Evolutionary conservation across 2,888 invertebrate genomes (phyloP).

Genomic region (Philaethria dido): DNA sequence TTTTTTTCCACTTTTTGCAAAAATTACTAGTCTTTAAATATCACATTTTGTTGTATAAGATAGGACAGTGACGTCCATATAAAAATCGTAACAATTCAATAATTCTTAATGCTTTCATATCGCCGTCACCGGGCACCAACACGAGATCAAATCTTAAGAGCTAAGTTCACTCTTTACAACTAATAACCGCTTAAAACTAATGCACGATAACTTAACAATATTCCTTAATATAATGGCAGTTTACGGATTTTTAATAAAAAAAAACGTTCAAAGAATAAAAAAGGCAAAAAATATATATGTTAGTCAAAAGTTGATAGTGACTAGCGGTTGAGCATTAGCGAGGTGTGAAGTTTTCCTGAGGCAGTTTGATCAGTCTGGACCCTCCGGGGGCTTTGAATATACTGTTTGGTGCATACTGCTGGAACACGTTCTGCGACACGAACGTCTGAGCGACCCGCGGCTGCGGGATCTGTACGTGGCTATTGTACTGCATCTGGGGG

Average conservation of each 20-base stretch:
- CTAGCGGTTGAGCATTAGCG: constrained; percentile 61
- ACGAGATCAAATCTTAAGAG: constrained; percentile 78
- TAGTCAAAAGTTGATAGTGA: constrained; percentile 52
- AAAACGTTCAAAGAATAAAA: constrained; percentile 68
- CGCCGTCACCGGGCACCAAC: constrained; percentile 74
- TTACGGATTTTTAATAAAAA: constrained; percentile 59
- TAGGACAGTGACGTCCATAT: constrained; percentile 81
- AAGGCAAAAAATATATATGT: constrained; percentile 54
- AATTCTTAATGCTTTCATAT: constrained; percentile 83
- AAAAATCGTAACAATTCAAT: constrained; percentile 79
- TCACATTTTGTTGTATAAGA: constrained; percentile 79
- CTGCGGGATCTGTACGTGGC: constrained; percentile 75
- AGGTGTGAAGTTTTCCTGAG: constrained; percentile 62
- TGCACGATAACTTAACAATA: constrained; percentile 71
- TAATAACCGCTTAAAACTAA: constrained; percentile 75
- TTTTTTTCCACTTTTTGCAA: constrained; percentile 66
- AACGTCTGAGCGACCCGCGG: constrained; percentile 59
- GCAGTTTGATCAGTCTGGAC: constrained; percentile 69
- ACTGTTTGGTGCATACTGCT: constrained; percentile 55
- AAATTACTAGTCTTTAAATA: constrained; percentile 80
- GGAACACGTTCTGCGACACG: constrained; percentile 55
- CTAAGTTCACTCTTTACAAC: constrained; percentile 73
- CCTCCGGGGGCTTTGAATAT: constrained; percentile 68
- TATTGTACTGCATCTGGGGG: constrained; percentile 76
- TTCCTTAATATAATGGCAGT: constrained; percentile 77